These are phyloP conservation scores for Vanacampus margaritifer DNA, from an alignment of 2,113 vertebrate genomes.

Conservation along the genomic window DNA sequence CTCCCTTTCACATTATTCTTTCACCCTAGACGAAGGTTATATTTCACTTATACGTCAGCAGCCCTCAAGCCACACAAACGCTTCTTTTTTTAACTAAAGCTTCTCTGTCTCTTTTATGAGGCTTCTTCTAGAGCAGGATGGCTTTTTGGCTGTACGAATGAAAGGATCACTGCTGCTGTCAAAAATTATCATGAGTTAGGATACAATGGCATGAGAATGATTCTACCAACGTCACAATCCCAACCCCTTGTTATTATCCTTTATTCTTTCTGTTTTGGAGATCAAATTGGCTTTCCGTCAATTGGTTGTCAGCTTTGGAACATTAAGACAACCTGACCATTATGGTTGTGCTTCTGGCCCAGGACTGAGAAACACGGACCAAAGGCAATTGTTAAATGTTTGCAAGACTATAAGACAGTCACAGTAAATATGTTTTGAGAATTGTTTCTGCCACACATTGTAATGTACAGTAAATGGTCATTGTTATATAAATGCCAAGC, in stretches of 20 bases:
- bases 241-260: constrained; percentile 59
- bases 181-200: constrained; percentile 61
- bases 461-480: constrained; percentile 30
- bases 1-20: constrained; percentile 43
- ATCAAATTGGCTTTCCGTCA: constrained; percentile 60
- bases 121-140: constrained; percentile 55
- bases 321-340: constrained; percentile 65
- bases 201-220: constrained; percentile 75
- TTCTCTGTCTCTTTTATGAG: constrained; percentile 59
- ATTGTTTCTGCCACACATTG: constrained; percentile 35
- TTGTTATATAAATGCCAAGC: constrained; percentile 40
- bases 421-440: constrained; percentile 43
- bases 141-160: constrained; percentile 51
- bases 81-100: constrained; percentile 67
- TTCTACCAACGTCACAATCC: constrained; percentile 58
- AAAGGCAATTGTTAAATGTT: constrained; percentile 73
- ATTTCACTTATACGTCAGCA: constrained; percentile 55
- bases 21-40: constrained; percentile 50
- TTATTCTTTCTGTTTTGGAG: constrained; percentile 65
- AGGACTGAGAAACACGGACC: constrained; percentile 55
- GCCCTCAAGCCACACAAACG: constrained; percentile 65
- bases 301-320: constrained; percentile 72
- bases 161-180: constrained; percentile 58
- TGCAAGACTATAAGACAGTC: constrained; percentile 65
- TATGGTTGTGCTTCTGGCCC: constrained; percentile 61